phyloP scores from a whole-genome alignment of 2,888 invertebrate genomes.

The Limnephilus rhombicus region DNA sequence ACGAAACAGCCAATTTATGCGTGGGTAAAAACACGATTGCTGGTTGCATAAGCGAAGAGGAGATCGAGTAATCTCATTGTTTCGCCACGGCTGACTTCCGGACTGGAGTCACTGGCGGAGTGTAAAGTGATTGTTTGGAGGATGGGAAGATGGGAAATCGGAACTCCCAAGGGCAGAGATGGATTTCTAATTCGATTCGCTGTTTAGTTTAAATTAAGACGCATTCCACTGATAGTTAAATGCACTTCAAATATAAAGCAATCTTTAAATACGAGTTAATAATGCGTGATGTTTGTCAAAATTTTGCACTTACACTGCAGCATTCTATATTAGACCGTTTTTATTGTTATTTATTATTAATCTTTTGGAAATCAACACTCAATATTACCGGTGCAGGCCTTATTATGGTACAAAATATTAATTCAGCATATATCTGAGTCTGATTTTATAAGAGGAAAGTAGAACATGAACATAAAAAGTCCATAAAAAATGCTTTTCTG shows the following conservation, averaged over 20 bases:
- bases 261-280: too few relatives aligned
- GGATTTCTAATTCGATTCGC: background rate
- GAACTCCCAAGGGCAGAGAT: conserved; percentile 31
- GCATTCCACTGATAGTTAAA: background rate
- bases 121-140: conserved; percentile 45
- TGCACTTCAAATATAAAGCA: background rate
- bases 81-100: conserved; percentile 52
- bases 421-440: too few relatives aligned
- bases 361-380: too few relatives aligned
- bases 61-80: conserved; percentile 54
- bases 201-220: background rate
- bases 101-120: background rate
- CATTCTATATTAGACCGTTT: too few relatives aligned
- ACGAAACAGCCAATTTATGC: conserved; percentile 43
- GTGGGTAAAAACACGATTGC: conserved; percentile 53
- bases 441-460: too few relatives aligned
- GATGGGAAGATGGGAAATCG: conserved; percentile 43
- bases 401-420: too few relatives aligned
- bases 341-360: too few relatives aligned
- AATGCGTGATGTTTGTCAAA: too few relatives aligned
- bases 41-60: conserved; percentile 44
- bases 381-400: too few relatives aligned
- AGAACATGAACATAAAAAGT: too few relatives aligned
- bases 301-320: too few relatives aligned
- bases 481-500: too few relatives aligned